Conservation (phyloP, 2,113 vertebrate genomes). For the Rutilus rutilus region DNA sequence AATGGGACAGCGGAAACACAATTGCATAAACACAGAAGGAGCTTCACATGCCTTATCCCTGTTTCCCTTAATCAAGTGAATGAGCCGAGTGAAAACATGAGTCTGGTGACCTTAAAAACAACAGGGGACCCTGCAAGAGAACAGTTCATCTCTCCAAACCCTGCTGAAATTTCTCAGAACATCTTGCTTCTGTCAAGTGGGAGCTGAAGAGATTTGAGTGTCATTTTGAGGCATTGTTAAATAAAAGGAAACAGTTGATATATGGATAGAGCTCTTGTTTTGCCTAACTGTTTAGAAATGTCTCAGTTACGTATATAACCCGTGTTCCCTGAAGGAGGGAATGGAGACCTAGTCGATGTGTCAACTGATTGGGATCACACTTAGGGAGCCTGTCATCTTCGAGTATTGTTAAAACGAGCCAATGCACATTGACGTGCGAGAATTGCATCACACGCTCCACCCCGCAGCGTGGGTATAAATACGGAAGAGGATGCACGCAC, state of each 20-base stretch:
- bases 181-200: constrained; percentile 39
- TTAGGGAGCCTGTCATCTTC: too few relatives aligned
- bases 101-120: constrained; percentile 37
- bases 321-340: too few relatives aligned
- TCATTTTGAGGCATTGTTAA: constrained; percentile 39
- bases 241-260: background rate
- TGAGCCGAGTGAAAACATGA: background rate
- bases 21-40: constrained; percentile 38
- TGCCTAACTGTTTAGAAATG: constrained; percentile 22
- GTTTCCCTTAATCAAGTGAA: constrained; percentile 29
- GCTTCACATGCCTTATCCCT: constrained; percentile 4
- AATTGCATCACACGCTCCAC: too few relatives aligned
- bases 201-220: constrained; percentile 33
- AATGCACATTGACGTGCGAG: too few relatives aligned
- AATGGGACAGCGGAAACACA: constrained; percentile 40
- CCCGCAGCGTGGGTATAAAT: too few relatives aligned
- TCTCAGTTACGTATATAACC: too few relatives aligned
- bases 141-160: constrained; percentile 48
- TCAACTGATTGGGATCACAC: too few relatives aligned
- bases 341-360: too few relatives aligned
- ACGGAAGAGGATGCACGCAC: too few relatives aligned
- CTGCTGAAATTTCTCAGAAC: constrained; percentile 31
- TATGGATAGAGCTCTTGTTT: background rate
- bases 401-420: too few relatives aligned
- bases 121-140: constrained; percentile 38